Percentiles rank a stretch among this genome's conserved stretches.
These are phyloP conservation scores for Eugnorisma glareosa DNA, from an alignment of 2,888 invertebrate species.

Conservation along the genomic window DNA sequence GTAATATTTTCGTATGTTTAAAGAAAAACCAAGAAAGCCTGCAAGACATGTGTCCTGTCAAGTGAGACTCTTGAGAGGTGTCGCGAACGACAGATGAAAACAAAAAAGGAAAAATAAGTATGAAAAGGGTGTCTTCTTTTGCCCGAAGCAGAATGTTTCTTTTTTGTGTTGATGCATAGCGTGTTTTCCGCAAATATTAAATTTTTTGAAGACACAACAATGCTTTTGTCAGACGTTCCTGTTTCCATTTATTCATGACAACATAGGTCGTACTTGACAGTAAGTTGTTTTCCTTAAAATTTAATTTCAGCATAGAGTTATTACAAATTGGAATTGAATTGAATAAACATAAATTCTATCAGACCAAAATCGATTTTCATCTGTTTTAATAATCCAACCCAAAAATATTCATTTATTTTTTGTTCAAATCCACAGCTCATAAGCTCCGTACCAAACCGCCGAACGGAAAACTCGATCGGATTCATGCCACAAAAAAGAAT, in stretches of 20 bases:
- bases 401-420: slow-evolving; percentile 12
- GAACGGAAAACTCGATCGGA: slow-evolving; percentile 36
- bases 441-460: slow-evolving; percentile 29
- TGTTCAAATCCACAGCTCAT: neutral
- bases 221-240: neutral
- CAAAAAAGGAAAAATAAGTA: slow-evolving; percentile 46
- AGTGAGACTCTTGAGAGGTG: slow-evolving; percentile 51
- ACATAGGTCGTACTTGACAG: too few species aligned
- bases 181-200: slow-evolving; percentile 15
- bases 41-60: slow-evolving; percentile 61
- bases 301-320: neutral
- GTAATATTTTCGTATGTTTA: slow-evolving; percentile 69
- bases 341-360: neutral
- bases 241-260: neutral
- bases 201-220: slow-evolving; percentile 12
- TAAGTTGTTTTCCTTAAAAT: neutral
- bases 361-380: neutral
- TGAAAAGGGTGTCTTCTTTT: slow-evolving; percentile 28
- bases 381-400: neutral
- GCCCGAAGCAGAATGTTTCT: slow-evolving; percentile 7
- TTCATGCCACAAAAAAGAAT: slow-evolving; percentile 33
- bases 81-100: slow-evolving; percentile 58
- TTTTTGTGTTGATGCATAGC: slow-evolving; percentile 16
- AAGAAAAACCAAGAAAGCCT: slow-evolving; percentile 63
- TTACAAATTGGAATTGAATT: neutral